A percentile compares a stretch with the other conserved stretches of the same genome.
These are phyloP conservation scores for Acanthurus tractus DNA, from an alignment of 2,797 vertebrate genomes.

Conservation along the genomic window DNA sequence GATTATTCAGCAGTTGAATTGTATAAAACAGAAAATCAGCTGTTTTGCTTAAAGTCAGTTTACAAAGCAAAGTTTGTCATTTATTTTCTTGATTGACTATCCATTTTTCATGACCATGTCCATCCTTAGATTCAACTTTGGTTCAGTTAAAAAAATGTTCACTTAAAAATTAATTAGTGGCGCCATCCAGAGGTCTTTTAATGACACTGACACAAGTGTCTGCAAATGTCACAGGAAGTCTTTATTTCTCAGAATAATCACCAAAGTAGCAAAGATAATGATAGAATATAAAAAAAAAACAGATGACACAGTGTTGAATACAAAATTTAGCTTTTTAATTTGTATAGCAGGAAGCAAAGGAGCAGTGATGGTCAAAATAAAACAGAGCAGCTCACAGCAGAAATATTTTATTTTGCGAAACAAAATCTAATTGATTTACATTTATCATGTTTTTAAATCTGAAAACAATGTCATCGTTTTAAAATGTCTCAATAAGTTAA, in stretches of 20 bases:
- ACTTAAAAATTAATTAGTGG: conserved; percentile 17
- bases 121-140: background rate
- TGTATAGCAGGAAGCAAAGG: background rate
- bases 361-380: background rate
- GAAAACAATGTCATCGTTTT: too few relatives aligned
- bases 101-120: background rate
- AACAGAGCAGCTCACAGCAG: background rate
- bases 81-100: background rate
- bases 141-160: background rate
- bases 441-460: too few relatives aligned
- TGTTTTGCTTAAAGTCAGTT: too few relatives aligned
- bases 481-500: too few relatives aligned
- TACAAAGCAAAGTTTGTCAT: too few relatives aligned
- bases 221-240: background rate
- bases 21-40: too few relatives aligned
- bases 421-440: too few relatives aligned
- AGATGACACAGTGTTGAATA: background rate
- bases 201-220: background rate
- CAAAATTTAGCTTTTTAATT: background rate
- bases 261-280: background rate
- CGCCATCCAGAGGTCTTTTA: conserved; percentile 52
- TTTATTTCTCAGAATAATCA: conserved; percentile 6
- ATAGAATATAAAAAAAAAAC: background rate
- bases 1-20: too few relatives aligned
- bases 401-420: too few relatives aligned